A percentile compares a stretch with the other conserved stretches of the same genome.
Conservation (phyloP, 2,888 invertebrate species). For the Ectemnius continuus region DNA sequence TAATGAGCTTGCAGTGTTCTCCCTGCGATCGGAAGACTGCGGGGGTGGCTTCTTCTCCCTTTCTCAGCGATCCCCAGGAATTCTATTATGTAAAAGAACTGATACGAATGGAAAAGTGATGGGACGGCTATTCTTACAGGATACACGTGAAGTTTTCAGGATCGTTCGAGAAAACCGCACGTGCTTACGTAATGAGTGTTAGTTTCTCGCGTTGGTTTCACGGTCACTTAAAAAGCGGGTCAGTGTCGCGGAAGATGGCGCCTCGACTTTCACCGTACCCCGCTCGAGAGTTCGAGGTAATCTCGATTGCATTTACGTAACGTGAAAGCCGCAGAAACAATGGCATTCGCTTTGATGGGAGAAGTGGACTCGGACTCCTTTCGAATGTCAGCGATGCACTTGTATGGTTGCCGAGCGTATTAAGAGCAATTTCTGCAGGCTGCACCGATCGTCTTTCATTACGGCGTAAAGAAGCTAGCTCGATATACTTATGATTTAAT, state of each 20-base stretch:
- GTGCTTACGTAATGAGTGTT: constrained; percentile 23
- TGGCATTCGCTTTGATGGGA: background rate
- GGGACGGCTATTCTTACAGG: too few species aligned
- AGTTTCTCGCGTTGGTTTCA: constrained; percentile 34
- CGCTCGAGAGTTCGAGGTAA: constrained; percentile 41
- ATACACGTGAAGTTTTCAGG: constrained; percentile 20
- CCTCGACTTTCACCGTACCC: constrained; percentile 50
- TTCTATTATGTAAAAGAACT: too few species aligned
- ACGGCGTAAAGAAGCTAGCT: background rate
- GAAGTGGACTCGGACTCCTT: background rate
- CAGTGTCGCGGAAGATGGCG: constrained; percentile 42
- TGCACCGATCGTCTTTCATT: background rate
- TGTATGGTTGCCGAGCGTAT: too few species aligned
- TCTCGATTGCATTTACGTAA: constrained; percentile 48
- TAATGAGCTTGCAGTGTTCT: constrained; percentile 31
- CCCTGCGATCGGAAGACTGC: too few species aligned
- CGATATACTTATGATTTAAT: background rate
- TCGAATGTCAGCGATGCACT: background rate
- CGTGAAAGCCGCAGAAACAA: constrained; percentile 29
- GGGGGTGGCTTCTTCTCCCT: too few species aligned
- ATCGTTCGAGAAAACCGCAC: constrained; percentile 36
- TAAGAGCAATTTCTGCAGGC: too few species aligned
- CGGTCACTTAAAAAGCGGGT: constrained; percentile 58
- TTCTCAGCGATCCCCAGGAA: too few species aligned
- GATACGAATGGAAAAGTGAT: too few species aligned